Conservation (phyloP, 1,140 invertebrate species). For the Drosophila santomea region DNA sequence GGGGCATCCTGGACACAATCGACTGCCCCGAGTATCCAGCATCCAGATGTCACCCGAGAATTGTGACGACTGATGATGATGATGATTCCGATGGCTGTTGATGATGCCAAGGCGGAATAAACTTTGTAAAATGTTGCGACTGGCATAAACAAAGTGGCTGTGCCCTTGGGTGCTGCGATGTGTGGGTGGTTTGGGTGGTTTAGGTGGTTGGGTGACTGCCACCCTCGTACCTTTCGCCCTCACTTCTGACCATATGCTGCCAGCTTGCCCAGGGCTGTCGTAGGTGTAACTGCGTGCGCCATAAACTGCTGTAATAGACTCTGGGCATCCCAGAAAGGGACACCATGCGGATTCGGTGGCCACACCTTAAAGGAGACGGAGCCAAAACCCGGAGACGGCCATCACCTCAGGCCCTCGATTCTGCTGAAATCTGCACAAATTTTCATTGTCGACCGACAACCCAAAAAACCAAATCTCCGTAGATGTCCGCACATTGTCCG, state of each 20-base stretch:
- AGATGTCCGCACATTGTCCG: conserved; percentile 75
- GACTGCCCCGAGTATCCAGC: conserved; percentile 3
- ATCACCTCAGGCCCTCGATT: conserved; percentile 74
- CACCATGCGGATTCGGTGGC: conserved; percentile 20
- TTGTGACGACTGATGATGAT: conserved; percentile 43
- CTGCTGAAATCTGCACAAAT: conserved; percentile 82
- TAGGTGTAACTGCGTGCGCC: conserved; percentile 81
- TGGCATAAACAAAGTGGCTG: conserved; percentile 57
- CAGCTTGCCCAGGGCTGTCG: conserved; percentile 44
- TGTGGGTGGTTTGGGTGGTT: neutral
- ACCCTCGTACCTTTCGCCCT: conserved; percentile 24
- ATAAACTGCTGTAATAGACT: conserved; percentile 79
- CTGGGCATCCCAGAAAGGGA: conserved; percentile 63
- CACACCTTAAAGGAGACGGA: conserved; percentile 69
- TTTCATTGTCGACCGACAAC: conserved; percentile 62
- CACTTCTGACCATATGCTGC: conserved; percentile 74
- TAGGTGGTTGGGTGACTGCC: neutral
- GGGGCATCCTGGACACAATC: conserved; percentile 17
- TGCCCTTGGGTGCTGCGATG: conserved; percentile 6
- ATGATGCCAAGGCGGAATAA: conserved; percentile 70
- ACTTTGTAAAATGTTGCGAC: conserved; percentile 68
- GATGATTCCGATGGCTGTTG: conserved; percentile 63
- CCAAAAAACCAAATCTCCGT: conserved; percentile 70
- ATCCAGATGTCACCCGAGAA: conserved; percentile 64
- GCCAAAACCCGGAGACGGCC: conserved; percentile 30